Percentiles rank a stretch among this genome's conserved stretches.
phyloP scores from a whole-genome alignment of 1,140 invertebrate species.

The Muscidifurax raptorellus region DNA sequence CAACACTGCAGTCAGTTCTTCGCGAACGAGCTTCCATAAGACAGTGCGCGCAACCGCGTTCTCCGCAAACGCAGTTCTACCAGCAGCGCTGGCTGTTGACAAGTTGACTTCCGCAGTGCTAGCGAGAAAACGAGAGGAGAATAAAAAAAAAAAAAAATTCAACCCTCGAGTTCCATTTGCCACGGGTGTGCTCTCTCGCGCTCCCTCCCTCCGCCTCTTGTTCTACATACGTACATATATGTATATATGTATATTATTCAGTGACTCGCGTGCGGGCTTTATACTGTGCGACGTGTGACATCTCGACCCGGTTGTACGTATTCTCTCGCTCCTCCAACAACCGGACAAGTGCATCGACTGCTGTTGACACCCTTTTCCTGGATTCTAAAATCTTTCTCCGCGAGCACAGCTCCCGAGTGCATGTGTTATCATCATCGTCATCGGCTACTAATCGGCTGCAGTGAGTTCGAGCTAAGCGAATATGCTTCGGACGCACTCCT shows the following conservation, averaged over 20 bases:
- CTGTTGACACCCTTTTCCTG: background rate
- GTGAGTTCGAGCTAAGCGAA: slow-evolving; percentile 4
- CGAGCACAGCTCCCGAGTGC: too few species aligned
- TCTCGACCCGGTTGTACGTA: too few species aligned
- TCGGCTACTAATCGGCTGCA: background rate
- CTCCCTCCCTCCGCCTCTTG: too few species aligned
- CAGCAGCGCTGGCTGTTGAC: too few species aligned
- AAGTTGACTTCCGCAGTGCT: too few species aligned
- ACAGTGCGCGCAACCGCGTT: background rate
- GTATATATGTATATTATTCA: background rate
- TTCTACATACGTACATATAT: background rate
- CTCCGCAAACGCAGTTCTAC: too few species aligned
- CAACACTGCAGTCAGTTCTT: background rate
- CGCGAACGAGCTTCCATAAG: background rate
- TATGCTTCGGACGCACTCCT: slow-evolving; percentile 36
- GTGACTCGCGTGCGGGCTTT: background rate
- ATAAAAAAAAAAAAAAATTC: too few species aligned
- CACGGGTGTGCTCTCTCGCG: too few species aligned
- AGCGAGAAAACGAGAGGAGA: too few species aligned
- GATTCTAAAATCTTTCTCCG: background rate
- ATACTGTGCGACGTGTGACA: background rate
- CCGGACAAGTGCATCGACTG: background rate
- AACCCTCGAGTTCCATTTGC: too few species aligned
- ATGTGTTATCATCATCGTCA: too few species aligned
- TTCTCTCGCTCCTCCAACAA: too few species aligned